phyloP scores from a whole-genome alignment of 2,113 vertebrate genomes.

The Empidonax alnorum region DNA sequence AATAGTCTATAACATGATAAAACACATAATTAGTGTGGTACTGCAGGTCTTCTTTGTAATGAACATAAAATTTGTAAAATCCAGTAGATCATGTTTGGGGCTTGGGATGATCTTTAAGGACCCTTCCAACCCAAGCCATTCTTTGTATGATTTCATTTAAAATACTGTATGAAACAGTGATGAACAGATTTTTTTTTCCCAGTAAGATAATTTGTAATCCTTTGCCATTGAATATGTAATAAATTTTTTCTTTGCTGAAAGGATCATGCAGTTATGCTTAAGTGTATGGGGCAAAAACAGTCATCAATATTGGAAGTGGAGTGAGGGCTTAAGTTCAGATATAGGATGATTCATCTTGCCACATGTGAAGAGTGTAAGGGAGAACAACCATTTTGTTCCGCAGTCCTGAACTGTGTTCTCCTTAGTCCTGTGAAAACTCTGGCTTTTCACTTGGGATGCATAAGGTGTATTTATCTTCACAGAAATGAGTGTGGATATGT shows the following conservation, averaged over 20 bases:
- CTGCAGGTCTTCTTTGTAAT: background rate
- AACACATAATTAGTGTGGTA: background rate
- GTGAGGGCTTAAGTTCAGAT: background rate
- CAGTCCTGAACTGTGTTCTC: background rate
- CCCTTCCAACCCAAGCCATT: background rate
- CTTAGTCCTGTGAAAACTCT: slow-evolving; percentile 15
- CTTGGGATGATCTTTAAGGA: background rate
- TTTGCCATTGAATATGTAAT: background rate
- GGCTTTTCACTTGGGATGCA: slow-evolving; percentile 50
- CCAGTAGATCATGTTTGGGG: background rate
- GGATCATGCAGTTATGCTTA: background rate
- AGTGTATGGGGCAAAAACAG: background rate
- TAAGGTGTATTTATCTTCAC: slow-evolving; percentile 59
- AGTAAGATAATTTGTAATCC: background rate
- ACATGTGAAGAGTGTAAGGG: background rate
- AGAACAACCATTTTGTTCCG: slow-evolving; percentile 16
- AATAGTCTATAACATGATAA: background rate
- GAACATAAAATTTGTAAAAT: background rate
- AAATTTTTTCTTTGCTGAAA: background rate
- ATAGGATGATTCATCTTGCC: background rate
- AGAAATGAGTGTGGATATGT: slow-evolving; percentile 68
- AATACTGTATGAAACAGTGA: background rate
- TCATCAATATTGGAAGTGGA: background rate
- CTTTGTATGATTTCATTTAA: background rate
- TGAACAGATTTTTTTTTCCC: background rate